Evolutionary conservation across 92 coral and sea anemone species (phyloP).

Genomic region (Zoanthus gigantus): DNA sequence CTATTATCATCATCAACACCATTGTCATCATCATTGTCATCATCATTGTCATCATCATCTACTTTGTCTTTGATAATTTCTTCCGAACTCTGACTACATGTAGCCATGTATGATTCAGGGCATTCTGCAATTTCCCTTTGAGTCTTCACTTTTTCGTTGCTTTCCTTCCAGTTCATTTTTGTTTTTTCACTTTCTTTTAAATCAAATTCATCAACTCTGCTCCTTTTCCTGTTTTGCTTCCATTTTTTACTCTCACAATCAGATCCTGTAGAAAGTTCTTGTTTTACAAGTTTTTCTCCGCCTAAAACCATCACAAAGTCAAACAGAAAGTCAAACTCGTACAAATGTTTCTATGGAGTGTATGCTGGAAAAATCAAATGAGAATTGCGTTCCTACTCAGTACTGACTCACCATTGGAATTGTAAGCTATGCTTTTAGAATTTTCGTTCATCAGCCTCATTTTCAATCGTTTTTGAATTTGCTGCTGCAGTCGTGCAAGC

Average conservation of each 20-base stretch:
- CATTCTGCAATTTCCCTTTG: not conserved
- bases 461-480: too few species aligned
- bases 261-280: too few species aligned
- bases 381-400: too few species aligned
- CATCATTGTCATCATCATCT: not conserved
- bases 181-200: constrained; percentile 12
- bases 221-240: not conserved
- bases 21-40: not conserved
- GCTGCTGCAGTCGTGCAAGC: too few species aligned
- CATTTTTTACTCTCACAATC: not conserved
- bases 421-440: too few species aligned
- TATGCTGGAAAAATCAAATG: too few species aligned
- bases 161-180: not conserved
- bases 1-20: not conserved
- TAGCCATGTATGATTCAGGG: not conserved
- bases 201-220: not conserved
- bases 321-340: not conserved
- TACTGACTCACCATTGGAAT: too few species aligned
- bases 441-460: too few species aligned
- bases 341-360: not conserved
- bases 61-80: not conserved
- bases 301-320: not conserved
- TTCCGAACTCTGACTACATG: not conserved
- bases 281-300: not conserved
- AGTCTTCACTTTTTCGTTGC: constrained; percentile 13